Conservation (phyloP, 1,140 invertebrate species). For the Leptestheria dahalacensis region DNA sequence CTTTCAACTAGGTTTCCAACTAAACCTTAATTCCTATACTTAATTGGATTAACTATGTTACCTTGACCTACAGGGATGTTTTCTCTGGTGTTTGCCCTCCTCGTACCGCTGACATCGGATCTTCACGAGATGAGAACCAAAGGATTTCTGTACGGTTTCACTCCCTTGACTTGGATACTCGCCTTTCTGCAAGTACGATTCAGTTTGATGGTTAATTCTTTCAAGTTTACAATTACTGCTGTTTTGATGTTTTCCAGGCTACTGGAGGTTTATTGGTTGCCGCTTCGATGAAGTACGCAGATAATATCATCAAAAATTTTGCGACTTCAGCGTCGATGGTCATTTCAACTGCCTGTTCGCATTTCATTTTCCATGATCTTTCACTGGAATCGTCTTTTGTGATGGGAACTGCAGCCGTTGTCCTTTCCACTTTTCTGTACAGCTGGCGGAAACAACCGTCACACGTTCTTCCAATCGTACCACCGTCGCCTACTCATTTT, state of each 20-base stretch:
- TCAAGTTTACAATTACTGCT: too few relatives aligned
- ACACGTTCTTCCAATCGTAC: too few relatives aligned
- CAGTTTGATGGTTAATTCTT: neutral
- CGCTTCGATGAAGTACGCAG: slow-evolving; percentile 38
- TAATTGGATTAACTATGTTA: neutral
- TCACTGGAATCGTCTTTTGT: neutral
- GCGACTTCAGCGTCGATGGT: slow-evolving; percentile 39
- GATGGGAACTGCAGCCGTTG: neutral
- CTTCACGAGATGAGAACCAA: neutral
- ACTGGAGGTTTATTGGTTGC: slow-evolving; percentile 28
- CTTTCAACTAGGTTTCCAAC: too few relatives aligned
- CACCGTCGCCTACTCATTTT: too few relatives aligned
- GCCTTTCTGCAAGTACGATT: neutral
- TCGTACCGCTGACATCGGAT: neutral
- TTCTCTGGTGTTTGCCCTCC: neutral
- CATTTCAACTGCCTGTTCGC: neutral
- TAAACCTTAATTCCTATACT: too few relatives aligned
- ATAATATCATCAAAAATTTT: slow-evolving; percentile 40
- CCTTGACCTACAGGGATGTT: neutral
- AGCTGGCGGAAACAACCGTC: too few relatives aligned
- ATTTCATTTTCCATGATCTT: neutral
- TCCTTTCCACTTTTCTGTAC: neutral
- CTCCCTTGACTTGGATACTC: neutral
- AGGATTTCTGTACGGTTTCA: neutral
- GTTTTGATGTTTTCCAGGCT: slow-evolving; percentile 17